Evolutionary conservation across 2,888 invertebrate species (phyloP), one percentile per base, ranked within the genome.

Genomic region (Drosophila anomalata): DNA sequence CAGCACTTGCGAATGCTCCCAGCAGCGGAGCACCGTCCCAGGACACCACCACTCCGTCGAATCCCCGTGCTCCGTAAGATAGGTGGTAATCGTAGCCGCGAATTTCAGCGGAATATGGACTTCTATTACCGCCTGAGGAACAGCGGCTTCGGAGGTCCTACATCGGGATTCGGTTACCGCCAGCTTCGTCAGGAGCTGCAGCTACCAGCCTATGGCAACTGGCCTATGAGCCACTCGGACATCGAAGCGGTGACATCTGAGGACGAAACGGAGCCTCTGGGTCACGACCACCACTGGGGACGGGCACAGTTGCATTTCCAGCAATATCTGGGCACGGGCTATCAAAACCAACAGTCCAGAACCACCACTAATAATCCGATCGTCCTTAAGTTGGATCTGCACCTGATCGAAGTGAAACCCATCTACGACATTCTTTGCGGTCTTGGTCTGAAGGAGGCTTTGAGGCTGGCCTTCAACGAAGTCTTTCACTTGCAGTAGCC

Each of bases 251-350:
- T 26, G 50, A 3, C 9, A 22, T 12, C 33, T 20, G 50, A 48
- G 3, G 22, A 11, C 1, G 54, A 42, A 22, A 20, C 9, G 12
- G 44, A 44, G 44, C 44, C 44, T 2, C 3, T 22, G 12, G 22
- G 9, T 42, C 17, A 7, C 2, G 12, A 20, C 26, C 61, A 29
- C 24, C 61, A 62, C 62, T 62, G 61, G 61, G 31, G 17, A 11
- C n/a, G 41, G 17, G 47, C 61, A 3, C 48, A 42, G 24, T 22
- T 62, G n/a, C 41, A 61, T 4, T 62, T 61, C n/a, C 61, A 62
- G 62, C 61, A 61, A 14, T 62, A 61, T 24, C 62, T 62, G 31
- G 24, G 39, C 2, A 14, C n/a, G 8, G 11, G 31, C 9, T 17
- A 22, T 9, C n/a, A 1, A 0, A 26, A 24, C 22, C 60, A 12